phyloP scores from a whole-genome alignment of 2,888 invertebrate genomes.

The Amphimallon solstitiale region DNA sequence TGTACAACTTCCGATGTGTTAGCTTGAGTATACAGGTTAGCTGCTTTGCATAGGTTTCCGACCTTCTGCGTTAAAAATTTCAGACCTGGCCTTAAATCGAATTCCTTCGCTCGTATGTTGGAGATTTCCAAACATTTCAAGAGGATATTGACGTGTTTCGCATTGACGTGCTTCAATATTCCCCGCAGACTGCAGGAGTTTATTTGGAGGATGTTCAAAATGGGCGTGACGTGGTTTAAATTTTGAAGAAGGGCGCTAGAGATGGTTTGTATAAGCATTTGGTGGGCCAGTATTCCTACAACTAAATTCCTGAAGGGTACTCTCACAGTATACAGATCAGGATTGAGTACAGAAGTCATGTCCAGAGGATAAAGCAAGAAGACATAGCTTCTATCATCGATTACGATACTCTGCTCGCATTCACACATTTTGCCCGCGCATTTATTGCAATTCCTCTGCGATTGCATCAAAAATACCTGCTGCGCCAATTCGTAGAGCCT shows the following conservation, averaged over 20 bases:
- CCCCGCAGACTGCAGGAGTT: conserved; percentile 60
- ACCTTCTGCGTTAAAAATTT: conserved; percentile 96
- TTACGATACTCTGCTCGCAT: conserved; percentile 66
- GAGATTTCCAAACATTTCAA: conserved; percentile 84
- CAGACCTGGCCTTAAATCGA: conserved; percentile 89
- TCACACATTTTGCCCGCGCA: conserved; percentile 60
- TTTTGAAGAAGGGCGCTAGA: conserved; percentile 85
- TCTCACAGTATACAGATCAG: conserved; percentile 81
- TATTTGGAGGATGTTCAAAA: conserved; percentile 61
- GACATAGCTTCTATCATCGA: conserved; percentile 88
- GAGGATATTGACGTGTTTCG: conserved; percentile 74
- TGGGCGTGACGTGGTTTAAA: conserved; percentile 61
- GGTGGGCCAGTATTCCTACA: conserved; percentile 90
- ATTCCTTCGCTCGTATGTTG: conserved; percentile 83
- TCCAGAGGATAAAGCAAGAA: conserved; percentile 86
- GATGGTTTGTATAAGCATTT: conserved; percentile 90
- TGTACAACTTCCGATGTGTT: conserved; percentile 92
- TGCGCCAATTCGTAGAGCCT: conserved; percentile 88
- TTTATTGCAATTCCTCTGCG: conserved; percentile 58
- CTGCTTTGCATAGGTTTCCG: conserved; percentile 84
- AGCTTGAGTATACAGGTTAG: conserved; percentile 92
- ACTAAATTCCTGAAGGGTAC: conserved; percentile 90
- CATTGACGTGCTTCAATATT: conserved; percentile 64
- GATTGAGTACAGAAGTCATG: conserved; percentile 74
- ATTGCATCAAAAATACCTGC: conserved; percentile 79